Percentiles rank a stretch among this genome's conserved stretches.
Evolutionary conservation across 1,140 invertebrate species (phyloP).

Genomic region (Hylyphantes graminicola): DNA sequence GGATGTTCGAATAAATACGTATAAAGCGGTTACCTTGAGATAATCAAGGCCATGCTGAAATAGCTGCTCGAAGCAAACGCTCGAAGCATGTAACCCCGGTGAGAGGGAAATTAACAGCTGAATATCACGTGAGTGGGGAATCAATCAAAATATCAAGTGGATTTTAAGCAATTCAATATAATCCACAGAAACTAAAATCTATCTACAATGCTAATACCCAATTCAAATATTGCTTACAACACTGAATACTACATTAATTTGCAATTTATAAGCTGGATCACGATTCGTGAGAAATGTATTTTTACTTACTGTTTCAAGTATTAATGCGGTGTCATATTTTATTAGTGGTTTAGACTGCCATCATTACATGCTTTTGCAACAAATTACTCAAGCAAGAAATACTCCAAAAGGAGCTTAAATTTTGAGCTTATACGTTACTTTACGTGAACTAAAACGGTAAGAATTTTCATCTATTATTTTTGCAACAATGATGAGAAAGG

Average conservation of each 20-base stretch:
- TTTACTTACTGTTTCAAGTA: slow-evolving; percentile 19
- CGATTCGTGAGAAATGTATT: slow-evolving; percentile 34
- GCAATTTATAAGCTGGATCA: slow-evolving; percentile 3
- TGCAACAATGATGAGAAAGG: background rate
- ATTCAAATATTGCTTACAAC: slow-evolving; percentile 11
- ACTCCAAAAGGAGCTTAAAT: slow-evolving; percentile 46
- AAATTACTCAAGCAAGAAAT: slow-evolving; percentile 36
- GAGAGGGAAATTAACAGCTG: slow-evolving; percentile 41
- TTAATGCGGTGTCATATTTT: background rate
- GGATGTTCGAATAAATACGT: too few species aligned
- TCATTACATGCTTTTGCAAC: slow-evolving; percentile 36
- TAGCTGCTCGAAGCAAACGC: too few species aligned
- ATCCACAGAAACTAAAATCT: background rate
- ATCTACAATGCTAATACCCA: background rate
- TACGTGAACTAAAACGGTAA: slow-evolving; percentile 22
- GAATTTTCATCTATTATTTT: slow-evolving; percentile 30
- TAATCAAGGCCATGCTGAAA: too few species aligned
- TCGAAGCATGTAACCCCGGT: too few species aligned
- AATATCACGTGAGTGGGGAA: background rate
- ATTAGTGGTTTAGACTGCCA: slow-evolving; percentile 2
- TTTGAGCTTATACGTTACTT: slow-evolving; percentile 44
- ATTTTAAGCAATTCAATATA: background rate
- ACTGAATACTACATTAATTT: background rate
- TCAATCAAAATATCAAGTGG: slow-evolving; percentile 11
- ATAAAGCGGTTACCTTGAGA: too few species aligned